Conservation (phyloP, 2,113 vertebrate species). For the Delphinus delphis region DNA sequence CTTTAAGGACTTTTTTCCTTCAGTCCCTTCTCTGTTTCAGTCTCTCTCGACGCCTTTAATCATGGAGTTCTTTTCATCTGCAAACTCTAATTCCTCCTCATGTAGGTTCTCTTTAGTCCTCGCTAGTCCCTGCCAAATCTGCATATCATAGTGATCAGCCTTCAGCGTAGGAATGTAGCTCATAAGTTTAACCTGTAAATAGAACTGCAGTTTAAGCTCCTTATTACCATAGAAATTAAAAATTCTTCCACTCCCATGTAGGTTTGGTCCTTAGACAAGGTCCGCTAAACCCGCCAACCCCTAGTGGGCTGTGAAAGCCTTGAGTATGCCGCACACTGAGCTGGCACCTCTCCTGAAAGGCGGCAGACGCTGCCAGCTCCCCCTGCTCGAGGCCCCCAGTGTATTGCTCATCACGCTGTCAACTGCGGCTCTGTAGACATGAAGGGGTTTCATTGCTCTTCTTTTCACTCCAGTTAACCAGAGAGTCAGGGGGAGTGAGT, state of each 20-base stretch:
- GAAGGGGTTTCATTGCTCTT: not conserved
- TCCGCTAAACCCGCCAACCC: not conserved
- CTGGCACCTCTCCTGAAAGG: not conserved
- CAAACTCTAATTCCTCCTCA: constrained; percentile 42
- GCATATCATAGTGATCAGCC: constrained; percentile 66
- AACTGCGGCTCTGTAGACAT: not conserved
- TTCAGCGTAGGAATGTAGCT: constrained; percentile 33
- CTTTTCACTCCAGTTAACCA: not conserved
- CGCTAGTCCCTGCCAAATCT: constrained; percentile 50
- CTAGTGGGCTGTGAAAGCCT: not conserved
- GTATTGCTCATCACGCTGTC: not conserved
- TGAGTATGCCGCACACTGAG: not conserved
- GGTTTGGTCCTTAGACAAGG: constrained; percentile 62
- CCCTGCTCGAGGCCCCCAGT: not conserved
- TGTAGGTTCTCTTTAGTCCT: constrained; percentile 27
- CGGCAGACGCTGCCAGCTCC: not conserved
- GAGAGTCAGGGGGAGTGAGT: not conserved
- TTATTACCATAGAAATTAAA: constrained; percentile 79
- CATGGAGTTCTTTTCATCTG: constrained; percentile 56
- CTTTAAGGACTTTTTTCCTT: not conserved
- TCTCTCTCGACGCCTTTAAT: constrained; percentile 48
- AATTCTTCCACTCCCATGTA: constrained; percentile 44
- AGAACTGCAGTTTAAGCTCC: constrained; percentile 67
- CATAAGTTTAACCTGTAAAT: constrained; percentile 61
- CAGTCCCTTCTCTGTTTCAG: not conserved